A percentile compares a stretch with the other conserved stretches of the same genome.
Evolutionary conservation across 2,888 invertebrate genomes (phyloP).

Genomic region (Macrosiphum euphorbiae): DNA sequence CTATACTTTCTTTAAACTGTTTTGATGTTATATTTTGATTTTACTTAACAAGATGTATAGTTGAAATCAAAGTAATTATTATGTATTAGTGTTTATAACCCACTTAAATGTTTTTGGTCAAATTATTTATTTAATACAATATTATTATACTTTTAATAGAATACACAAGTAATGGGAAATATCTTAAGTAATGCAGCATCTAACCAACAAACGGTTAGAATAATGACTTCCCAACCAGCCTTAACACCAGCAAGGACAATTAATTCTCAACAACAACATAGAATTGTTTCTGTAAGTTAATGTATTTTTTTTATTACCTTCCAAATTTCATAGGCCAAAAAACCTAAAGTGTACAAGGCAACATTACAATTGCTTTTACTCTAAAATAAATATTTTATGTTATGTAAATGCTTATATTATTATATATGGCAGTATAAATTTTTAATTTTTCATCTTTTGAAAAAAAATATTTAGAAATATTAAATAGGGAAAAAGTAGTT

Average conservation of each 20-base stretch:
- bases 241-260: constrained; percentile 52
- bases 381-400: background rate
- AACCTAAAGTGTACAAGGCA: background rate
- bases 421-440: background rate
- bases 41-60: background rate
- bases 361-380: background rate
- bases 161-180: constrained; percentile 60
- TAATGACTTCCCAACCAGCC: constrained; percentile 62
- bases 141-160: constrained; percentile 48
- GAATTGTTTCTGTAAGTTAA: constrained; percentile 58
- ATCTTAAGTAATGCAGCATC: constrained; percentile 49
- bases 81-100: background rate
- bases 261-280: constrained; percentile 61
- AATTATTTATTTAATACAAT: background rate
- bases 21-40: background rate
- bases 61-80: background rate
- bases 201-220: constrained; percentile 60
- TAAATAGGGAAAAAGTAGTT: background rate
- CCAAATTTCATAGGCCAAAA: background rate
- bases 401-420: background rate
- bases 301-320: background rate
- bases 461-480: background rate
- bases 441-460: background rate
- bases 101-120: background rate
- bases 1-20: background rate